Percentiles rank a stretch among this genome's conserved stretches.
phyloP scores from a whole-genome alignment of 2,888 invertebrate genomes.

The Hemistola chrysoprasaria region DNA sequence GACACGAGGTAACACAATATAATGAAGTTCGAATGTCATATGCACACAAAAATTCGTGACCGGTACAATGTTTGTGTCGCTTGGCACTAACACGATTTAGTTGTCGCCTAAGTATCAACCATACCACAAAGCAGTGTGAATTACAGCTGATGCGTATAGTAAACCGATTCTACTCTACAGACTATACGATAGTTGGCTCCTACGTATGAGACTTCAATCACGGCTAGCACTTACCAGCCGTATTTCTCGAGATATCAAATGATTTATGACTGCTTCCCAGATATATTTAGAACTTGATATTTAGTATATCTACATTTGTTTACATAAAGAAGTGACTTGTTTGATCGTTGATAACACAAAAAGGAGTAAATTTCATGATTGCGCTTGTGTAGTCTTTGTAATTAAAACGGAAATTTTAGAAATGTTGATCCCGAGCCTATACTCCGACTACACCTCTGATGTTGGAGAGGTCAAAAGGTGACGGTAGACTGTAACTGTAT shows the following conservation, averaged over 20 bases:
- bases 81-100: slow-evolving; percentile 43
- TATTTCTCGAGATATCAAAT: slow-evolving; percentile 61
- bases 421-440: no score
- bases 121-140: slow-evolving; percentile 59
- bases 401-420: slow-evolving; percentile 4
- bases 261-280: slow-evolving; percentile 52
- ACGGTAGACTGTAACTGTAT: no score
- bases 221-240: slow-evolving; percentile 42
- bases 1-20: slow-evolving; percentile 29
- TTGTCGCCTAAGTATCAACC: slow-evolving; percentile 53
- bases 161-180: slow-evolving; percentile 55
- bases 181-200: slow-evolving; percentile 2
- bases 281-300: slow-evolving; percentile 38
- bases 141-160: slow-evolving; percentile 59
- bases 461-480: no score
- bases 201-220: slow-evolving; percentile 41
- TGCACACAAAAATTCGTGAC: slow-evolving; percentile 48
- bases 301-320: slow-evolving; percentile 26
- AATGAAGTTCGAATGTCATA: slow-evolving; percentile 35
- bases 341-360: slow-evolving; percentile 1
- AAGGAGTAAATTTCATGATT: slow-evolving; percentile 4
- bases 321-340: slow-evolving; percentile 7
- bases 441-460: no score
- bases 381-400: slow-evolving; percentile 1
- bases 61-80: slow-evolving; percentile 55